Conservation (phyloP, 2,888 invertebrate genomes). For the Andrena chrysosceles region DNA sequence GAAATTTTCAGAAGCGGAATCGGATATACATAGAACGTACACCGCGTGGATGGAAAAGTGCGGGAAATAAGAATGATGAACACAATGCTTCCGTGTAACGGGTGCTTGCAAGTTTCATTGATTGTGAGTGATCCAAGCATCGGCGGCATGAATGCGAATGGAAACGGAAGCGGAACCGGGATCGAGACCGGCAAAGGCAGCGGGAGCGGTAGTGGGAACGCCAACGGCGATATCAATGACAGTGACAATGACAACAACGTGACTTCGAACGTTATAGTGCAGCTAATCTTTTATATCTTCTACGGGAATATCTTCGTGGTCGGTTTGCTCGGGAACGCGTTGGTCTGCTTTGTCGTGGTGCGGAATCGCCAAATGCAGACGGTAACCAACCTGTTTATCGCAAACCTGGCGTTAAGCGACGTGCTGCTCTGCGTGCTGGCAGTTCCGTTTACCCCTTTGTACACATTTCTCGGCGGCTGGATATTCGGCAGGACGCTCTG, state of each 20-base stretch:
- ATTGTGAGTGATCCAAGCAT: not conserved
- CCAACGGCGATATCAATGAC: constrained; percentile 13
- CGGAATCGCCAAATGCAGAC: constrained; percentile 98
- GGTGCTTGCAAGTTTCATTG: constrained; percentile 15
- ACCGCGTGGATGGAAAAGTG: no score
- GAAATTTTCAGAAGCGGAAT: not conserved
- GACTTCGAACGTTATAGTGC: constrained; percentile 88
- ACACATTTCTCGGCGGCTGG: constrained; percentile 97
- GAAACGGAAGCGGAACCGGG: no score
- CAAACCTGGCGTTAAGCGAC: constrained; percentile 97
- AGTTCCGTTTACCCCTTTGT: constrained; percentile 98
- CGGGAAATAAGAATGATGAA: constrained; percentile 4
- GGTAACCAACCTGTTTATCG: constrained; percentile 98
- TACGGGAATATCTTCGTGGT: constrained; percentile 94
- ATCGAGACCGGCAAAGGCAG: no score
- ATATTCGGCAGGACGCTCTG: constrained; percentile 96
- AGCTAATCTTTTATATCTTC: constrained; percentile 90
- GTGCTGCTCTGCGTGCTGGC: constrained; percentile 96
- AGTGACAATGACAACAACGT: constrained; percentile 58
- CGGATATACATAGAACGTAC: no score
- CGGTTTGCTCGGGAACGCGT: constrained; percentile 94
- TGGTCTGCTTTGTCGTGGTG: constrained; percentile 97
- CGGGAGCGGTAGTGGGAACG: no score
- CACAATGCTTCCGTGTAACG: constrained; percentile 7
- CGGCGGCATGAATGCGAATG: no score